Conservation (phyloP, 2,888 invertebrate species). For the Parascotia fuliginaria region DNA sequence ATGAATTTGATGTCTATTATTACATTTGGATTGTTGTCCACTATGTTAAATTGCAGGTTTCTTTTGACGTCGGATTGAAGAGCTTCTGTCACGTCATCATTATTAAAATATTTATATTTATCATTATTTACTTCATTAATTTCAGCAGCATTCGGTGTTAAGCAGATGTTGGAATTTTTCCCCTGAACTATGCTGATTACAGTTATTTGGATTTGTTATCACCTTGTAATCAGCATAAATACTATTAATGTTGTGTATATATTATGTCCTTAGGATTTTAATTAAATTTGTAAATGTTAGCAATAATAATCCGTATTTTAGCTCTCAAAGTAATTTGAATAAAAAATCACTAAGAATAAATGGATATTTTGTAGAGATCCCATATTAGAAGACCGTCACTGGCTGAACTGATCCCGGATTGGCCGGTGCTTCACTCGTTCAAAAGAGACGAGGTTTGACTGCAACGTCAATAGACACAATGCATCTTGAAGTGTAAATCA, state of each 20-base stretch:
- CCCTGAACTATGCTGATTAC: conserved; percentile 41
- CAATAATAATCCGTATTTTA: too few relatives aligned
- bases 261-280: too few relatives aligned
- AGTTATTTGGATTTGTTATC: conserved; percentile 19
- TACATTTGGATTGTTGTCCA: conserved; percentile 66
- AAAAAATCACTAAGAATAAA: conserved; percentile 60
- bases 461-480: conserved; percentile 72
- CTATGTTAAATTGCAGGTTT: conserved; percentile 76
- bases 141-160: conserved; percentile 79
- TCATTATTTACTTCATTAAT: conserved; percentile 74
- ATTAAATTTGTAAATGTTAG: too few relatives aligned
- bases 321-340: neutral
- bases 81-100: conserved; percentile 81
- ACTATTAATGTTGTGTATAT: conserved; percentile 1
- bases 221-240: conserved; percentile 38
- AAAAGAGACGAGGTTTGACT: conserved; percentile 94
- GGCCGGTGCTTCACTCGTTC: conserved; percentile 95
- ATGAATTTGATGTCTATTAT: conserved; percentile 78
- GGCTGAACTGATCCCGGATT: conserved; percentile 98
- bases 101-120: conserved; percentile 58
- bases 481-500: conserved; percentile 77
- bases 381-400: conserved; percentile 93
- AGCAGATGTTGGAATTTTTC: conserved; percentile 80
- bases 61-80: conserved; percentile 78
- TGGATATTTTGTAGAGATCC: conserved; percentile 83